Conservation (phyloP, 2,888 invertebrate species). For the Willowsia nigromaculata region DNA sequence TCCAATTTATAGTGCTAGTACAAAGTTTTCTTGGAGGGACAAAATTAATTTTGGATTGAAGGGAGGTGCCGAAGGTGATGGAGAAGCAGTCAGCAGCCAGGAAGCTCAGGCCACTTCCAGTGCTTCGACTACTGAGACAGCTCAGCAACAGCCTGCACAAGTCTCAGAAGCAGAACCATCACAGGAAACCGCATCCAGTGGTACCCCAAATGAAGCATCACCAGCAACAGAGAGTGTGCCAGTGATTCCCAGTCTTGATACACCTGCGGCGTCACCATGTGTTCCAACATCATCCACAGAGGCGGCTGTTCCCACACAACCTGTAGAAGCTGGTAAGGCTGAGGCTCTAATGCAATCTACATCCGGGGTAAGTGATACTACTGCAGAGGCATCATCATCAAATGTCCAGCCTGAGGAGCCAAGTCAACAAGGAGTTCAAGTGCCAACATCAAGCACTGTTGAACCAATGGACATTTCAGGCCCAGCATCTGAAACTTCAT, state of each 20-base stretch:
- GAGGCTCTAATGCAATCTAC: not conserved
- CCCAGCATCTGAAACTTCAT: not conserved
- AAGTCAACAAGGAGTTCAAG: not conserved
- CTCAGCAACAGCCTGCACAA: not conserved
- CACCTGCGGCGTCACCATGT: not conserved
- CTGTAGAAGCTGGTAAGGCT: not conserved
- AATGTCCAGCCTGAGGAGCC: not conserved
- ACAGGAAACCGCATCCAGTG: not conserved
- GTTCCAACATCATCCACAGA: slow-evolving; percentile 13
- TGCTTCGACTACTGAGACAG: not conserved
- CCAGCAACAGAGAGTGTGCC: not conserved
- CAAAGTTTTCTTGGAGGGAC: slow-evolving; percentile 62
- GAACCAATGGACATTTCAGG: slow-evolving; percentile 22
- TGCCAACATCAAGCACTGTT: not conserved
- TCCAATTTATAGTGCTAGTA: slow-evolving; percentile 52
- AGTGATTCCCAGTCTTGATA: not conserved
- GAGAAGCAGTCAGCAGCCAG: not conserved
- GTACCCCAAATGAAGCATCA: not conserved
- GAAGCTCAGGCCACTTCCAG: not conserved
- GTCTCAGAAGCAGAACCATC: slow-evolving; percentile 9
- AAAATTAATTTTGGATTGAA: slow-evolving; percentile 29
- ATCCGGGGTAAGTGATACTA: not conserved
- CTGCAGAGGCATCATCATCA: not conserved
- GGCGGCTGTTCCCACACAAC: not conserved
- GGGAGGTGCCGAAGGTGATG: slow-evolving; percentile 50